A percentile compares a stretch with the other conserved stretches of the same genome.
phyloP scores from a whole-genome alignment of 2,113 vertebrate species.

The Arizona elegans region DNA sequence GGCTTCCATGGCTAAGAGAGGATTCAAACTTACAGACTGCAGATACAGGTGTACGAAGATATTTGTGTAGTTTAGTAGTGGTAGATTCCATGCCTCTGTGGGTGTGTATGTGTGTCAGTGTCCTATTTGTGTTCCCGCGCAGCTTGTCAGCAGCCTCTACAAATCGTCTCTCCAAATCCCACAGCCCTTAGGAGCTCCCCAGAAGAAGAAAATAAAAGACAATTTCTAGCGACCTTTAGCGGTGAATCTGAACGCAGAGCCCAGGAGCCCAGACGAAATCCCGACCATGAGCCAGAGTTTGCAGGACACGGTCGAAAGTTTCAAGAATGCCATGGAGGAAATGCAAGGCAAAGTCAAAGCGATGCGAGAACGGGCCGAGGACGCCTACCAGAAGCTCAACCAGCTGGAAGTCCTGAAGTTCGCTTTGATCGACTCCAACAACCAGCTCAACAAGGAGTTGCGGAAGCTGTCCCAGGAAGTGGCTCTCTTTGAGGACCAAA shows the following conservation, averaged over 20 bases:
- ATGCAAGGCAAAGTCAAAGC: not conserved
- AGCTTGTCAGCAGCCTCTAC: not conserved
- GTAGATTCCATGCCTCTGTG: not conserved
- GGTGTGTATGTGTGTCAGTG: not conserved
- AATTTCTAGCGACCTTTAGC: not conserved
- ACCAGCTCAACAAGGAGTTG: not conserved
- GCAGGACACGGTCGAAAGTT: not conserved
- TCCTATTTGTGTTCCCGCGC: not conserved
- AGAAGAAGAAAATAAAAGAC: not conserved
- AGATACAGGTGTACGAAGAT: not conserved
- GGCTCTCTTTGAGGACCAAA: not conserved
- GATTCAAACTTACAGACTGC: not conserved
- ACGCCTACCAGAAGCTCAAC: conserved; percentile 4
- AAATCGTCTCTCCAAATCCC: not conserved
- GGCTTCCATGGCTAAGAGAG: not conserved
- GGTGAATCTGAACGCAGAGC: not conserved
- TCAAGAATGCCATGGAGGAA: not conserved
- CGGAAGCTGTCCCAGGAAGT: not conserved
- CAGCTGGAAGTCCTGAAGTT: not conserved
- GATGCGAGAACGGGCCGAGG: not conserved
- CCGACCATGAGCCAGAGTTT: not conserved
- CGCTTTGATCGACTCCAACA: not conserved
- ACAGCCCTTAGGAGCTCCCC: not conserved
- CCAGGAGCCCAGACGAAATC: not conserved
- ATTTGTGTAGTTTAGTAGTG: not conserved